Base-by-base conservation (phyloP, 2,888 invertebrate species). In the Chorisops tibialis region DNA sequence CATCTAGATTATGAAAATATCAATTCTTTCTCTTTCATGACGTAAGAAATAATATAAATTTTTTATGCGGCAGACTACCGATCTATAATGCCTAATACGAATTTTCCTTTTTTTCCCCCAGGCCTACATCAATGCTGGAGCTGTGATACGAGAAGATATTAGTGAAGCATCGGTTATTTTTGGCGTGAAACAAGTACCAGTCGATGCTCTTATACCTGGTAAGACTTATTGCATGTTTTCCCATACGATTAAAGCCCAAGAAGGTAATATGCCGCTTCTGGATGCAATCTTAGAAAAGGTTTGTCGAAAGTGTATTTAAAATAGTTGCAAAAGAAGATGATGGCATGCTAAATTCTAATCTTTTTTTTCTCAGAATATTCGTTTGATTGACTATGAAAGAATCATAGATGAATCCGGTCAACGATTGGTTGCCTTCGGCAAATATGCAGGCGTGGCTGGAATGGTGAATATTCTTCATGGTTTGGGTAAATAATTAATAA, bases 141-240 rank as follows among this genome's bases (percentile, higher is more conserved):
- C 98, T 0, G 82, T 88, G 12, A 85, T 98, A 47, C 92, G 92
- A 74, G 99, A 99, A 75, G 98, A 99, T 74, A 92, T 99, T 63
- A 92, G 92, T 69, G 95, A 96, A 72, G 97, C 99, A 0, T 89
- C 88, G 43, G 89, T 99, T 0, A 96, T 99, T 70, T 94, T 99
- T 72, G 98, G 99, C 0, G 99, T 99, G 4, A 99, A 99, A 56
- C 78, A 78, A 66, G 78, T 78, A 0, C 97, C 97, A 0, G 86
- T 94, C 7, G 96, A 96, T 72, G 85, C 91, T 41, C 82, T 99
- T 9, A 88, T 97, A 65, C 95, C 97, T 0, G 89, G 96, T 73
- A 97, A 96, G 79, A 98, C 99, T 0, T 99, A 98, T 74, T 96
- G 96, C 71, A 92, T 99, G 79, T 99, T 99, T 79, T 98, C 98